Evolutionary conservation across 2,113 vertebrate species (phyloP).

Genomic region (Tychaedon coryphoeus): DNA sequence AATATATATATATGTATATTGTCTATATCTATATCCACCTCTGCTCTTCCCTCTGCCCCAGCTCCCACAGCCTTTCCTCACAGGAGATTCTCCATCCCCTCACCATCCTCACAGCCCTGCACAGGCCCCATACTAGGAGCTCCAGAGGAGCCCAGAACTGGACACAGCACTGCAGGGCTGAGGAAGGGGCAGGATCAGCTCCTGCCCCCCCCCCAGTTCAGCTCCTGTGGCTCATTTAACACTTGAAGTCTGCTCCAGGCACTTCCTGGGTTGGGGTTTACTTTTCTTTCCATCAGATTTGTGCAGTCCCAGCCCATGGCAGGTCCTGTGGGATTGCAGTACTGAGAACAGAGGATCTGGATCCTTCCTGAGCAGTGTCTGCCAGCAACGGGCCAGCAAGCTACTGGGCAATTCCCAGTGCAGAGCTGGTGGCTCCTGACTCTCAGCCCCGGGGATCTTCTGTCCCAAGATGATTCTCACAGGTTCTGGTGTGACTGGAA

Average conservation of each 20-base stretch:
- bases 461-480: background rate
- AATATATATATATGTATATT: too few species aligned
- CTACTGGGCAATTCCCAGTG: background rate
- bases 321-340: fast-evolving
- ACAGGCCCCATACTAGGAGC: background rate
- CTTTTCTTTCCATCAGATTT: background rate
- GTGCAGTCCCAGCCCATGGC: background rate
- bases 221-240: background rate
- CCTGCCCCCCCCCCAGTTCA: background rate
- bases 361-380: fast-evolving
- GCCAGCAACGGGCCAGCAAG: fast-evolving
- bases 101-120: background rate
- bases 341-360: fast-evolving
- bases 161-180: background rate
- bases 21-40: too few species aligned
- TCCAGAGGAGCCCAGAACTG: background rate
- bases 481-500: background rate
- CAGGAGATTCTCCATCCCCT: background rate
- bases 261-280: background rate
- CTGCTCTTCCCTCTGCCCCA: background rate
- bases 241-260: background rate
- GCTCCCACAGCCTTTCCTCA: background rate
- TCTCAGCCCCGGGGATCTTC: background rate
- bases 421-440: background rate
- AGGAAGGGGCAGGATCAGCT: background rate